Evolutionary conservation across 2,113 vertebrate species (phyloP), one percentile per base, ranked within the genome.

Genomic region (Serinus canaria): DNA sequence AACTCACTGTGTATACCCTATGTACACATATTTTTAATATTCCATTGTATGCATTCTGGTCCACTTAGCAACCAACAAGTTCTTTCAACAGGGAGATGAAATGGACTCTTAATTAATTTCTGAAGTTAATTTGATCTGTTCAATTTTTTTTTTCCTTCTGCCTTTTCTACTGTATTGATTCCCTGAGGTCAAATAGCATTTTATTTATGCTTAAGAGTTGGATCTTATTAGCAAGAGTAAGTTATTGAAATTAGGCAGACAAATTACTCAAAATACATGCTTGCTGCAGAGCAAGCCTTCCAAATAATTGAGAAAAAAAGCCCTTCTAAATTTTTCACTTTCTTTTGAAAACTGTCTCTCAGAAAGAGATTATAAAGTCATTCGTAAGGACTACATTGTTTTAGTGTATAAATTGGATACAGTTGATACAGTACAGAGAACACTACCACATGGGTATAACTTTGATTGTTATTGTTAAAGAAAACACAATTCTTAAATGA

Each of bases 1-100:
- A 49, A 47, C 21, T 59, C 25, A 35, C 23, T 0, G 0, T 55
- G 19, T 46, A 44, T 90, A 46, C 9, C 23, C 21, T 84, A 0
- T 22, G 4, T 82, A 60, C 46, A 13, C 6, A 15, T 44, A 35
- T 9, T 46, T 46, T 47, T 58, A 75, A 22, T 56, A 63, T 55
- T 90, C 33, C 25, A 35, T 13, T 28, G 9, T 49, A 10, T 44
- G 11, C 52, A 13, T 85, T 72, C 73, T 76, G 30, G 12, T 62
- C 52, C 18, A 11, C 22, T 50, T 63, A 47, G n/a, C 3, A 76
- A 22, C 9, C 11, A n/a, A 18, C 10, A 41, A 59, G 37, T 43
- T 70, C 18, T 77, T 74, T 60, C 19, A 50, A 55, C 39, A 62
- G 17, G n/a, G 30, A 72, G 43, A 44, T 79, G 31, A 0, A 2